Conservation (phyloP, 2,888 invertebrate genomes). For the Chloroclysta siterata region DNA sequence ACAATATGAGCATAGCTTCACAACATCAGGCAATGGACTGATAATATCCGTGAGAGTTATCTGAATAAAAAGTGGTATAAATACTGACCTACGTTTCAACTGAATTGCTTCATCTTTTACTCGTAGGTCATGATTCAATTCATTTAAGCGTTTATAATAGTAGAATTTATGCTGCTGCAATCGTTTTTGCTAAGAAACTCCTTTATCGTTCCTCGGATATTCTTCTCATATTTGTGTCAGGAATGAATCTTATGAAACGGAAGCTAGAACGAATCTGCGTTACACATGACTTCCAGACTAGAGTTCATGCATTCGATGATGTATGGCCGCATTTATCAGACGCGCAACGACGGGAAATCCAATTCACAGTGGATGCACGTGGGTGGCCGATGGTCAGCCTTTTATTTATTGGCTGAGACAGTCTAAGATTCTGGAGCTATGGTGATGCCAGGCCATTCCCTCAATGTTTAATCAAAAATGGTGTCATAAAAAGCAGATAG, state of each 20-base stretch:
- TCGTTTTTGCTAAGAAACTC: neutral
- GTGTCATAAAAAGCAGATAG: neutral
- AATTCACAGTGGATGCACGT: conserved; percentile 24
- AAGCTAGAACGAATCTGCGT: conserved; percentile 25
- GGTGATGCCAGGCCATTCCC: neutral
- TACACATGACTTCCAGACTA: conserved; percentile 24
- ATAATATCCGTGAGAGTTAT: too few species aligned
- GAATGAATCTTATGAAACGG: conserved; percentile 26
- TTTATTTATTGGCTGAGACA: conserved; percentile 20
- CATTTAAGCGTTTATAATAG: too few species aligned
- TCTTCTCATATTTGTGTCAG: conserved; percentile 6
- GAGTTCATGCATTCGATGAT: conserved; percentile 23
- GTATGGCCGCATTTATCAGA: conserved; percentile 27
- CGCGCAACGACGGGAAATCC: conserved; percentile 16
- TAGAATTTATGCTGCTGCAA: too few species aligned
- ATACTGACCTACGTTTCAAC: too few species aligned
- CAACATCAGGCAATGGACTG: too few species aligned
- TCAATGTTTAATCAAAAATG: neutral
- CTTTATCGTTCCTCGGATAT: neutral
- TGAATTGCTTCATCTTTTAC: too few species aligned
- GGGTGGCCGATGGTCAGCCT: conserved; percentile 17
- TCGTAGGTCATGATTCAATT: too few species aligned
- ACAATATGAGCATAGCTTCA: too few species aligned
- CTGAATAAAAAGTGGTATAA: too few species aligned
- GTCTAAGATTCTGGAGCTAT: neutral